phyloP scores from a whole-genome alignment of 2,888 invertebrate genomes.

The Dolomedes plantarius region DNA sequence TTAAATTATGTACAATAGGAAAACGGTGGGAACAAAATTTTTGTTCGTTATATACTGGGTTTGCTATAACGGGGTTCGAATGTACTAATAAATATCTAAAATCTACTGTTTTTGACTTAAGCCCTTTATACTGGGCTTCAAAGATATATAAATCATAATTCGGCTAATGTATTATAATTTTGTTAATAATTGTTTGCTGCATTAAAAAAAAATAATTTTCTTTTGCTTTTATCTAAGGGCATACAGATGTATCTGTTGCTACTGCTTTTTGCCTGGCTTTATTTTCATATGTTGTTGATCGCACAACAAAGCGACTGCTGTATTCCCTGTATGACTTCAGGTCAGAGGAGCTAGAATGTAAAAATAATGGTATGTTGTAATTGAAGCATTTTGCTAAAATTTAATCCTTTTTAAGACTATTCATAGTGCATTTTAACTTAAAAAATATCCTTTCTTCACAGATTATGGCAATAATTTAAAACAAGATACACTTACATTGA shows the following conservation, averaged over 20 bases:
- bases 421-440: neutral
- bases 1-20: too few relatives aligned
- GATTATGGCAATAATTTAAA: constrained; percentile 30
- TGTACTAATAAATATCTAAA: too few relatives aligned
- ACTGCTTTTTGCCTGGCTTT: constrained; percentile 90
- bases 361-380: neutral
- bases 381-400: neutral
- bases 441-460: constrained; percentile 8
- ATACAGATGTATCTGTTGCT: constrained; percentile 81
- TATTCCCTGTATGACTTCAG: constrained; percentile 25
- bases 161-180: too few relatives aligned
- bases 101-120: too few relatives aligned
- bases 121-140: too few relatives aligned
- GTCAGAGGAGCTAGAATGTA: neutral
- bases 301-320: constrained; percentile 22
- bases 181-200: too few relatives aligned
- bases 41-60: too few relatives aligned
- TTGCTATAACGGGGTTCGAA: too few relatives aligned
- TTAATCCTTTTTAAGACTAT: too few relatives aligned
- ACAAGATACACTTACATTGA: neutral
- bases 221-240: constrained; percentile 35
- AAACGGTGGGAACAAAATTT: too few relatives aligned
- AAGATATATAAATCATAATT: too few relatives aligned
- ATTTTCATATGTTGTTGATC: constrained; percentile 82
- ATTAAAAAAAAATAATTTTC: neutral